Conservation (phyloP, 2,113 vertebrate species). For the Megaleporinus macrocephalus region DNA sequence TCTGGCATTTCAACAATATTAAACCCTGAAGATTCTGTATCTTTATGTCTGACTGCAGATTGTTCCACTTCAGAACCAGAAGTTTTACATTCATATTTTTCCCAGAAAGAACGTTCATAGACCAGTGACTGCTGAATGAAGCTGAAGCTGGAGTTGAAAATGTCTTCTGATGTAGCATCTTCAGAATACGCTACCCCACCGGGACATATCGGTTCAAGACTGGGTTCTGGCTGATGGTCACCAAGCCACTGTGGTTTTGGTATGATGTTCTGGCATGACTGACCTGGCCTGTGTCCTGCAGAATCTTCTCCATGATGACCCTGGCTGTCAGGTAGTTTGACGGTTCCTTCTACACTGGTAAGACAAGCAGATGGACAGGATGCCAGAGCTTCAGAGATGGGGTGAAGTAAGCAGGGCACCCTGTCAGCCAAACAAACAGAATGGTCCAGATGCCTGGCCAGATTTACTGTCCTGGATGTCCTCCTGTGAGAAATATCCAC, state of each 20-base stretch:
- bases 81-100: background rate
- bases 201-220: background rate
- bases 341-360: constrained; percentile 37
- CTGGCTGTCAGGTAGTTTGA: constrained; percentile 33
- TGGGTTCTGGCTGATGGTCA: background rate
- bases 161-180: background rate
- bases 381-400: constrained; percentile 42
- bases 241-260: background rate
- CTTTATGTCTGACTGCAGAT: background rate
- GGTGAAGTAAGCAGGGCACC: constrained; percentile 44
- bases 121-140: constrained; percentile 86
- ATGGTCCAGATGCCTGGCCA: constrained; percentile 54
- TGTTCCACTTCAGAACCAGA: constrained; percentile 29
- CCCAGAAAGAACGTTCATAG: constrained; percentile 40
- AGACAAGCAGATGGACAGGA: background rate
- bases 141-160: constrained; percentile 87
- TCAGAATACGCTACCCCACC: background rate
- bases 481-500: constrained; percentile 66
- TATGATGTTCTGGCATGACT: background rate
- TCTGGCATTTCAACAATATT: background rate
- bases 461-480: constrained; percentile 72
- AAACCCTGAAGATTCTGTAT: background rate
- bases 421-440: constrained; percentile 40
- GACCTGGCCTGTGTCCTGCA: background rate
- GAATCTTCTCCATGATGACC: constrained; percentile 32